Evolutionary conservation across 2,888 invertebrate genomes (phyloP).

Genomic region (Leptarthrus brevirostris): DNA sequence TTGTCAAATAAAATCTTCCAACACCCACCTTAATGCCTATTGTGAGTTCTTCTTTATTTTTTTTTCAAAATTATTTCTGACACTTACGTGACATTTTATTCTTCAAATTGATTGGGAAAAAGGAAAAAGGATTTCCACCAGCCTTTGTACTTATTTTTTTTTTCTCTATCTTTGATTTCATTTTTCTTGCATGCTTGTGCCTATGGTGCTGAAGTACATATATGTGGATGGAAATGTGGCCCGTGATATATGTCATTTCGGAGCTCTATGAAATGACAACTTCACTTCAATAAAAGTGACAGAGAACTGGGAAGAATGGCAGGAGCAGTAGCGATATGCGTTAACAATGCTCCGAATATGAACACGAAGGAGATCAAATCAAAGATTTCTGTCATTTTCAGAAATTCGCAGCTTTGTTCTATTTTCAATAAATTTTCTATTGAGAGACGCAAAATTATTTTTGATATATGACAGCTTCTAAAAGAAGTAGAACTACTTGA

Average conservation of each 20-base stretch:
- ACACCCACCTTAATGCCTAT: too few relatives aligned
- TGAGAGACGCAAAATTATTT: too few relatives aligned
- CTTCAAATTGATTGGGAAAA: neutral
- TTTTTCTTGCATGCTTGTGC: neutral
- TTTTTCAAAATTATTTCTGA: too few relatives aligned
- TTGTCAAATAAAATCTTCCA: too few relatives aligned
- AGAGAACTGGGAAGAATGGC: neutral
- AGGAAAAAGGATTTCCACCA: neutral
- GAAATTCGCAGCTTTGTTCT: neutral
- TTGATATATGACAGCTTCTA: too few relatives aligned
- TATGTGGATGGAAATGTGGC: too few relatives aligned
- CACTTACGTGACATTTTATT: neutral
- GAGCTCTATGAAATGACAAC: too few relatives aligned
- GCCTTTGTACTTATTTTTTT: neutral
- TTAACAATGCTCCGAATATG: neutral
- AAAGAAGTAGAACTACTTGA: too few relatives aligned
- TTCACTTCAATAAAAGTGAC: neutral
- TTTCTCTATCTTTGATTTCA: neutral
- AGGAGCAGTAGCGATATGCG: neutral
- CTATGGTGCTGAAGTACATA: too few relatives aligned
- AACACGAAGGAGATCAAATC: neutral
- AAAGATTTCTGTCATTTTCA: slow-evolving; percentile 4
- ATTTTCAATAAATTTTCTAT: neutral
- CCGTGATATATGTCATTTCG: too few relatives aligned
- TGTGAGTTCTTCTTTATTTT: too few relatives aligned